phyloP scores from a whole-genome alignment of 2,888 invertebrate species.

The Melanotus villosus region DNA sequence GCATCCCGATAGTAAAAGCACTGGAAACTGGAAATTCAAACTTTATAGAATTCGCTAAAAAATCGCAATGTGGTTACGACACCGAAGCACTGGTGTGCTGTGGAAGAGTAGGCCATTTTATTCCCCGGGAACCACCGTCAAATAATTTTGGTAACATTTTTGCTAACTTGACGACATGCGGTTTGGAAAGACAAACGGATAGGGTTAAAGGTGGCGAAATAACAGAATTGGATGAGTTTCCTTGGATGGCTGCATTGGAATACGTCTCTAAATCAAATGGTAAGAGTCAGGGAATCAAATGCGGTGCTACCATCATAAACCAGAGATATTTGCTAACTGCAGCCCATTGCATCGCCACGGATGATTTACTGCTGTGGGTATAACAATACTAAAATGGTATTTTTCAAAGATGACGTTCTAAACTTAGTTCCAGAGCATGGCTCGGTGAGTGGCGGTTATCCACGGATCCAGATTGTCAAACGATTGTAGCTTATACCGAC shows the following conservation, averaged over 20 bases:
- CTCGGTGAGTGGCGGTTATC: conserved; percentile 70
- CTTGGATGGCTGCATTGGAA: conserved; percentile 67
- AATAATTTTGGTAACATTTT: background rate
- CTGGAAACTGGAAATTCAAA: too few relatives aligned
- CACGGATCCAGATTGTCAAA: conserved; percentile 61
- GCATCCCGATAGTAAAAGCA: too few relatives aligned
- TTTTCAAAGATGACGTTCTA: background rate
- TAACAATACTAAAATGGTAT: background rate
- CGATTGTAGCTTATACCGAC: conserved; percentile 45
- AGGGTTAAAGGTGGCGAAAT: conserved; percentile 55
- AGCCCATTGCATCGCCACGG: conserved; percentile 62
- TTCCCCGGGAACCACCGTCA: background rate
- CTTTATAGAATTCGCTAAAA: conserved; percentile 64
- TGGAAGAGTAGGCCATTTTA: conserved; percentile 30
- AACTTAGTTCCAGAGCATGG: conserved; percentile 51
- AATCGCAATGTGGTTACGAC: conserved; percentile 70
- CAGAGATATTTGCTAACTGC: conserved; percentile 67
- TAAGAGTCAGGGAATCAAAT: conserved; percentile 48
- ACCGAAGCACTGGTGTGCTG: conserved; percentile 70
- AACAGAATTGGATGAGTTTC: conserved; percentile 66
- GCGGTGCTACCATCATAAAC: conserved; percentile 68
- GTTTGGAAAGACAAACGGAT: conserved; percentile 2
- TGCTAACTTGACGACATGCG: conserved; percentile 26
- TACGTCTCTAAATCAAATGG: conserved; percentile 56
- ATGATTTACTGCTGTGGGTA: background rate